These are phyloP conservation scores for Sphenodon punctatus DNA, from an alignment of 2,797 vertebrate species.

Conservation along the genomic window DNA sequence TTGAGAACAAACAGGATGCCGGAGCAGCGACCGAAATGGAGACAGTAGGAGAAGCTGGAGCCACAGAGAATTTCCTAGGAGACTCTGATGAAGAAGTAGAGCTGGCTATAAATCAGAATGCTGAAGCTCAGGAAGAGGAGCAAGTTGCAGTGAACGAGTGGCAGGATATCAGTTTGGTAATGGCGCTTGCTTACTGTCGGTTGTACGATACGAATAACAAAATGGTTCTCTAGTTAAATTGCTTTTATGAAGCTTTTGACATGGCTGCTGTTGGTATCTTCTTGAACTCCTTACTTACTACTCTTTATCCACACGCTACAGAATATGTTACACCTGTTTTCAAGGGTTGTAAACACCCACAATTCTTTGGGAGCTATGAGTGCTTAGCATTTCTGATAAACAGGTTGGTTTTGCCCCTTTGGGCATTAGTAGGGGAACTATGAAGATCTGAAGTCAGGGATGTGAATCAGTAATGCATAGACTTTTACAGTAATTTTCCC, in stretches of 20 bases:
- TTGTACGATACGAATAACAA: neutral
- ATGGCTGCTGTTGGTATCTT: neutral
- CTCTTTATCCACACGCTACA: neutral
- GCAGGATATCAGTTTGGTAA: constrained; percentile 86
- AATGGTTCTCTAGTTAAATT: neutral
- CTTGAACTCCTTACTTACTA: neutral
- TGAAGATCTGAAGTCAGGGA: neutral
- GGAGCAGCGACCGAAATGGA: constrained; percentile 9
- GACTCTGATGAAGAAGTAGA: constrained; percentile 43
- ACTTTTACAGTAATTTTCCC: neutral
- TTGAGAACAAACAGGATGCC: neutral
- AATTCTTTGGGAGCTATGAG: neutral
- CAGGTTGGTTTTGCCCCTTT: neutral
- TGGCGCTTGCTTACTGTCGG: neutral
- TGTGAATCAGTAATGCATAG: neutral
- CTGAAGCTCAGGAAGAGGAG: constrained; percentile 13
- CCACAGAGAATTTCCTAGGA: neutral
- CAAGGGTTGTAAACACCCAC: neutral
- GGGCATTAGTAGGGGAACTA: neutral
- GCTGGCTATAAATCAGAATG: neutral
- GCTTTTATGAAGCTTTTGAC: neutral
- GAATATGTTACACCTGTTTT: neutral
- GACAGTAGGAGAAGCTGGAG: neutral
- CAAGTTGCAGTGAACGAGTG: constrained; percentile 76
- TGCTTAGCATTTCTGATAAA: neutral